Base-by-base conservation (phyloP, 2,888 invertebrate genomes). In the Parochlus steinenii region DNA sequence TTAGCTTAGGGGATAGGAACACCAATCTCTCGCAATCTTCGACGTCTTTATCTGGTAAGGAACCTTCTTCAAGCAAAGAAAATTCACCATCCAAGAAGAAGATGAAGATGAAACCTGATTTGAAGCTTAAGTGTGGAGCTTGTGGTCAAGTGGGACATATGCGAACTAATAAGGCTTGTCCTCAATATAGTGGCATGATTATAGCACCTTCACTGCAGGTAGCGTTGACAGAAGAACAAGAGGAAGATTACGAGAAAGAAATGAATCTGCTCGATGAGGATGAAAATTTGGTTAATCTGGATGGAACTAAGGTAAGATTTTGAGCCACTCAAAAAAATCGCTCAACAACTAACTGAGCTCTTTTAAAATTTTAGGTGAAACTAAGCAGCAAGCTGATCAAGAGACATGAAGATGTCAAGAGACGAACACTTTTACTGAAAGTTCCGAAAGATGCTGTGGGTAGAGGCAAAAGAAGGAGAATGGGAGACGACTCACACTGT, bases 151-250 rank as follows among this genome's bases (percentile, higher is more conserved):
- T 55, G 41, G 56, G 56, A 18, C 59, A 58, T 34, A 60, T 58
- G 57, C 48, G 93, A 36, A 98, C 97, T 1, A 98, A 98, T 62
- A 93, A 95, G 55, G 87, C 95, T 8, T 98, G 98, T 58, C 97
- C 95, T 0, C 58, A 89, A 32, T 98, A 93, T 58, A 83, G 83
- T 40, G 76, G 76, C 38, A 60, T 64, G 11, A 55, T 51, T 30
- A 62, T 65, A 12, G 54, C 67, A 4, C 67, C 70, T 8, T 69
- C 75, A 1, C 67, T 78, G 25, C 72, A 70, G 46, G 72, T 73
- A 3, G 71, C 76, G 1, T 64, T 77, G 60, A 79, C 77, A 1
- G 87, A 89, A 47, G 82, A 85, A 47, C 74, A 85, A 48, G 87
- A 89, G 48, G 79, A 79, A 48, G 81, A 82, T 45, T 76, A 79